A percentile compares a stretch with the other conserved stretches of the same genome.
These are phyloP conservation scores for Falco novaeseelandiae DNA, from an alignment of 2,797 vertebrate genomes.

Conservation along the genomic window DNA sequence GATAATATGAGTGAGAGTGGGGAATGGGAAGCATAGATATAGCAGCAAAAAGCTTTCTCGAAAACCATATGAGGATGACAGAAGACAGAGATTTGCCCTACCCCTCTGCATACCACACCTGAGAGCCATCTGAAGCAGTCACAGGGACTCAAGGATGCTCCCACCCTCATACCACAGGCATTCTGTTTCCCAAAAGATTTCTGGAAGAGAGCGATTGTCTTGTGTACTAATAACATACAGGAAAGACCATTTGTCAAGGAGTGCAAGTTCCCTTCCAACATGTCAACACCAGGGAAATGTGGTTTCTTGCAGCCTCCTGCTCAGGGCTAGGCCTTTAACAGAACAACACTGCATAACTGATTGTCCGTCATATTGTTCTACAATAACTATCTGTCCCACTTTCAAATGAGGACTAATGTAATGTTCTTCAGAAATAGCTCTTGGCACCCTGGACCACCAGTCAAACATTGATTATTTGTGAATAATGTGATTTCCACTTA, in stretches of 20 bases:
- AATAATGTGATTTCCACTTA: slow-evolving; percentile 30
- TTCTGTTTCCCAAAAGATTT: neutral
- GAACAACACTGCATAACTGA: neutral
- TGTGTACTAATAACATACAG: neutral
- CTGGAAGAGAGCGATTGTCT: neutral
- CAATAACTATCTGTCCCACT: neutral
- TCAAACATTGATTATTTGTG: neutral
- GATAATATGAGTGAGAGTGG: neutral
- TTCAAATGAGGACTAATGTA: neutral
- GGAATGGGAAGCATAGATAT: neutral
- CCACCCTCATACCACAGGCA: neutral
- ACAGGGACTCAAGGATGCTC: neutral
- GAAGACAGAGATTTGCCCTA: neutral
- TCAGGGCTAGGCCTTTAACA: neutral
- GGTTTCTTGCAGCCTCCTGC: neutral
- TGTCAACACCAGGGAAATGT: neutral
- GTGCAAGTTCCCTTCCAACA: neutral
- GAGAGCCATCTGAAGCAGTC: neutral
- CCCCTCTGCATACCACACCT: neutral
- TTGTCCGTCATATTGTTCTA: neutral
- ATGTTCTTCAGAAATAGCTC: neutral
- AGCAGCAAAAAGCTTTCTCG: neutral
- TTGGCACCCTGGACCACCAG: neutral
- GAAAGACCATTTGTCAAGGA: neutral
- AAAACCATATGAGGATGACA: neutral